Conservation (phyloP, 2,888 invertebrate genomes). For the Hypsopygia costalis region DNA sequence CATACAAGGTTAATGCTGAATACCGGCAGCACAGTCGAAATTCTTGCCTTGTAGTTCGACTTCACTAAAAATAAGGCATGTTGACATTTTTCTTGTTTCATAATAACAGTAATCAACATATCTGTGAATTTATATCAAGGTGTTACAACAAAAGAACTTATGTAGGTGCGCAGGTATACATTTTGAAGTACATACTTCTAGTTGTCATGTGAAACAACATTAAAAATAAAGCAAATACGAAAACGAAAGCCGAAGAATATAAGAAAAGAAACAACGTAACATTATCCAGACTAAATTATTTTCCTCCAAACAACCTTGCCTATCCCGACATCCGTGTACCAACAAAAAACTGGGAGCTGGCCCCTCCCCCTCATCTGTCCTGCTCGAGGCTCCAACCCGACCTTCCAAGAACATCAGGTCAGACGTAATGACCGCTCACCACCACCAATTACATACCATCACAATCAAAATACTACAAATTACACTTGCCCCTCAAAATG, state of each 20-base stretch:
- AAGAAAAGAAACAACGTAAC: neutral
- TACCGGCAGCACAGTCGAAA: neutral
- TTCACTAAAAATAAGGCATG: constrained; percentile 15
- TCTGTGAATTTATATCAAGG: constrained; percentile 22
- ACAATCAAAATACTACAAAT: constrained; percentile 71
- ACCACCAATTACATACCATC: constrained; percentile 65
- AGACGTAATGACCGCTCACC: constrained; percentile 48
- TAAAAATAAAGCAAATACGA: neutral
- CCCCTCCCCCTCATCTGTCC: constrained; percentile 52
- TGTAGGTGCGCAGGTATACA: no score
- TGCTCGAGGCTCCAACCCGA: constrained; percentile 46
- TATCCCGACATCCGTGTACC: constrained; percentile 24
- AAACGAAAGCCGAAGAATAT: neutral
- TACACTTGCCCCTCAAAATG: constrained; percentile 37
- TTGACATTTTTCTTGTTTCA: constrained; percentile 22
- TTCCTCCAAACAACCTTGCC: constrained; percentile 35
- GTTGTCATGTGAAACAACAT: neutral
- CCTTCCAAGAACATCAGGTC: constrained; percentile 59
- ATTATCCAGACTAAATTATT: constrained; percentile 11
- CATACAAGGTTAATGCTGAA: no score
- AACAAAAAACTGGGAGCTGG: constrained; percentile 47
- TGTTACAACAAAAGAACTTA: constrained; percentile 7
- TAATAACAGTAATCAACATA: constrained; percentile 28
- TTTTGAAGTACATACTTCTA: no score
- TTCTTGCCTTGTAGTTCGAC: neutral